Conservation (phyloP, 2,888 invertebrate species). For the Gymnocheta viridis region DNA sequence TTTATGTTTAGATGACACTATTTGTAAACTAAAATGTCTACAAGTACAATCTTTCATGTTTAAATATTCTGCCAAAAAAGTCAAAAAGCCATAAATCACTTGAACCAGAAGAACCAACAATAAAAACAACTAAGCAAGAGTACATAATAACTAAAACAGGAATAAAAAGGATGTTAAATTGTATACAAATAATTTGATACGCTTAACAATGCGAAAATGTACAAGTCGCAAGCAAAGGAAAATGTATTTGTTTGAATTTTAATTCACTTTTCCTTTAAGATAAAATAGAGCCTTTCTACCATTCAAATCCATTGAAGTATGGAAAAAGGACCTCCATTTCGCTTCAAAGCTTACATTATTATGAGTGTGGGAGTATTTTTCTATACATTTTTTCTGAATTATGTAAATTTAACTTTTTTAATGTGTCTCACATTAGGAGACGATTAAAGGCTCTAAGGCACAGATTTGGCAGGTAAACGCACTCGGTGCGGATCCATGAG, state of each 20-base stretch:
- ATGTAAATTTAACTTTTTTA: too few species aligned
- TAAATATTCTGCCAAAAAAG: constrained; percentile 65
- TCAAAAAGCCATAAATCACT: constrained; percentile 67
- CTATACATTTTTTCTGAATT: too few species aligned
- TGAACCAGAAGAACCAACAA: constrained; percentile 24
- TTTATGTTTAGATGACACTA: constrained; percentile 56
- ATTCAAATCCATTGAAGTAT: not conserved
- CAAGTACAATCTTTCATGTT: constrained; percentile 41
- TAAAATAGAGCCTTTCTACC: not conserved
- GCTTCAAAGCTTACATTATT: not conserved
- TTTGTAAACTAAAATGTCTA: constrained; percentile 57
- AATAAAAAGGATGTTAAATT: constrained; percentile 61
- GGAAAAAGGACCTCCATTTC: not conserved
- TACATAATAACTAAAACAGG: constrained; percentile 34
- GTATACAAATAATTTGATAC: constrained; percentile 65
- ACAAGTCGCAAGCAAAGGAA: not conserved
- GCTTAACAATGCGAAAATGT: constrained; percentile 25
- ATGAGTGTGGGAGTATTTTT: too few species aligned
- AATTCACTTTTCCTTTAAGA: constrained; percentile 31
- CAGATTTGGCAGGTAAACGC: too few species aligned
- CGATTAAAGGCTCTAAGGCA: too few species aligned
- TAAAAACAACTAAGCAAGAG: constrained; percentile 8
- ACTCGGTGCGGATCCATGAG: too few species aligned
- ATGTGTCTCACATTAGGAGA: too few species aligned
- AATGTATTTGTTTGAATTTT: constrained; percentile 8